A percentile compares a stretch with the other conserved stretches of the same genome.
These are phyloP conservation scores for Molorchus minor DNA, from an alignment of 2,888 invertebrate species.

Conservation along the genomic window DNA sequence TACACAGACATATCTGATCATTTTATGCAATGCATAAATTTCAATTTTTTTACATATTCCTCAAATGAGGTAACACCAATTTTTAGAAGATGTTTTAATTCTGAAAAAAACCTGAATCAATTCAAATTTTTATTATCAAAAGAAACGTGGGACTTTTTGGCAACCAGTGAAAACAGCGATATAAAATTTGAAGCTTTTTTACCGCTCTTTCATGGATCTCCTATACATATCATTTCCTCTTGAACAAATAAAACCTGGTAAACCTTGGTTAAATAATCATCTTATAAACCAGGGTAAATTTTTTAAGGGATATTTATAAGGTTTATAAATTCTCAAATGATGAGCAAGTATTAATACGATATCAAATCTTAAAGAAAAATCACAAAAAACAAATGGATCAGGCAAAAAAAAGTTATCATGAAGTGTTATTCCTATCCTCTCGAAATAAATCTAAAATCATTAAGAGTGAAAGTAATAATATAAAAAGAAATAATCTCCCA, in stretches of 20 bases:
- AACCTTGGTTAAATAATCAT: too few species aligned
- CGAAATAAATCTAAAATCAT: neutral
- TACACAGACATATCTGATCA: too few species aligned
- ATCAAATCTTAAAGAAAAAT: neutral
- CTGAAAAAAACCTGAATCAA: too few species aligned
- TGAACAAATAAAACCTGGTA: neutral
- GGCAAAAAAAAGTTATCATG: too few species aligned
- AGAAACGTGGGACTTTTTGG: neutral
- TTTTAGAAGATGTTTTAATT: neutral
- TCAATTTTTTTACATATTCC: neutral
- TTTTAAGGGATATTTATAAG: too few species aligned
- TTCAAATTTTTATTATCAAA: neutral
- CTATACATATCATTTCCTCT: neutral
- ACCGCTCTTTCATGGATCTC: neutral
- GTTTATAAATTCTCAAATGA: too few species aligned
- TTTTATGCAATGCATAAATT: too few species aligned
- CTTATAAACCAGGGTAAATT: too few species aligned
- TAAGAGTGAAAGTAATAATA: too few species aligned
- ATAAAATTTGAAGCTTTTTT: too few species aligned
- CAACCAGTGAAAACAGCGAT: neutral
- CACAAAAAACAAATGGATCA: neutral
- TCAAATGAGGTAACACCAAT: neutral
- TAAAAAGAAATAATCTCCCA: too few species aligned
- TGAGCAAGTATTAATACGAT: too few species aligned
- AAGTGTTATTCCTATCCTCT: neutral